Percentiles rank a stretch among this genome's conserved stretches.
These are phyloP conservation scores for Craterocephalus amniculus DNA, from an alignment of 2,797 vertebrate species.

Conservation along the genomic window DNA sequence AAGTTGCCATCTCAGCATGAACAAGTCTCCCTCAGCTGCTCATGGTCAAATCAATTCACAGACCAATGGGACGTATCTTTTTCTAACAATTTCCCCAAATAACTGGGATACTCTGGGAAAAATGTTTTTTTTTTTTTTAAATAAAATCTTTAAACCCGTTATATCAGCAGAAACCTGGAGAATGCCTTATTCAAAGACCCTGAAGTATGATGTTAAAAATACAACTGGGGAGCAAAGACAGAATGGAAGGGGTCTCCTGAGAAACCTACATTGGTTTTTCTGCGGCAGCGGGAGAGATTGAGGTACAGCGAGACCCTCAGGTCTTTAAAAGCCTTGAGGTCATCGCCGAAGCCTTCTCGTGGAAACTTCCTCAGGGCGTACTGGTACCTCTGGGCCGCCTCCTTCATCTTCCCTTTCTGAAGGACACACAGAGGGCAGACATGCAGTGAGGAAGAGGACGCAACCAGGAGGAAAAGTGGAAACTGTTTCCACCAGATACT, in stretches of 20 bases:
- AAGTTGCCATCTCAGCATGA: conserved; percentile 11
- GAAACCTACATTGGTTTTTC: conserved; percentile 95
- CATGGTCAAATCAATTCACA: conserved; percentile 34
- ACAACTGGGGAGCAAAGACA: conserved; percentile 10
- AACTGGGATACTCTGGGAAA: background rate
- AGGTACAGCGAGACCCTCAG: conserved; percentile 95
- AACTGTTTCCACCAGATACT: conserved; percentile 40
- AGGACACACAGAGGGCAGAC: conserved; percentile 62
- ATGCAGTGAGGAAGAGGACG: conserved; percentile 40
- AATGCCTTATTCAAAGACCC: conserved; percentile 11
- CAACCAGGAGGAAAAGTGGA: conserved; percentile 23
- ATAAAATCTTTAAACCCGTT: conserved; percentile 3
- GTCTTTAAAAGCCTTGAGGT: conserved; percentile 96
- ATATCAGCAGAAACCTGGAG: conserved; percentile 16
- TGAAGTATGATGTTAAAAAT: conserved; percentile 22
- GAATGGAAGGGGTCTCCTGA: background rate
- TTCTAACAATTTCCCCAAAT: background rate
- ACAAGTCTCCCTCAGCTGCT: conserved; percentile 14
- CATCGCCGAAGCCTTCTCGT: conserved; percentile 96
- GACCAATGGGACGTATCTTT: background rate
- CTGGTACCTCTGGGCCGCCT: conserved; percentile 97
- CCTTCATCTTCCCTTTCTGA: conserved; percentile 99
- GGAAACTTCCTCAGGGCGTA: conserved; percentile 98
- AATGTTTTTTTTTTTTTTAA: background rate
- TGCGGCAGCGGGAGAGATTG: conserved; percentile 95